These are phyloP conservation scores for Miltochrista miniata DNA, from an alignment of 2,888 invertebrate genomes.

Conservation along the genomic window DNA sequence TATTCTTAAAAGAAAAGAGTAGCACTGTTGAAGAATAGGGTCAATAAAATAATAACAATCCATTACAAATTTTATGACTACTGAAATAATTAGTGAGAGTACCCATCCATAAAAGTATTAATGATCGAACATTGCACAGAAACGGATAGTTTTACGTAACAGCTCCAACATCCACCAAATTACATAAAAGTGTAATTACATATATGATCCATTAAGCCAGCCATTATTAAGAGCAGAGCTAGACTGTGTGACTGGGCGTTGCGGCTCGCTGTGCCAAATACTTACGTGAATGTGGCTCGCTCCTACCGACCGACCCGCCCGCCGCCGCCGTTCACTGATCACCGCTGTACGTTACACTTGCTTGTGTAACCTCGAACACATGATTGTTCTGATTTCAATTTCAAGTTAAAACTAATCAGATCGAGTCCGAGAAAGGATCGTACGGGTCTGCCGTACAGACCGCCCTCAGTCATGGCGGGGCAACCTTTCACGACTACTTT, in stretches of 20 bases:
- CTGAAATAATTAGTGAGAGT: slow-evolving; percentile 21
- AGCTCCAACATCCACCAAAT: slow-evolving; percentile 48
- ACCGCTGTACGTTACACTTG: slow-evolving; percentile 30
- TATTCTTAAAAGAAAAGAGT: background rate
- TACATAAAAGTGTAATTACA: slow-evolving; percentile 64
- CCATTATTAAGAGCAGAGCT: slow-evolving; percentile 53
- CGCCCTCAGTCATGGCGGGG: slow-evolving; percentile 52
- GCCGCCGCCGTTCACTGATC: slow-evolving; percentile 2
- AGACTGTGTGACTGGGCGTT: slow-evolving; percentile 20
- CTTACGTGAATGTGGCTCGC: slow-evolving; percentile 4
- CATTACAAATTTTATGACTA: slow-evolving; percentile 12
- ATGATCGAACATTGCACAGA: slow-evolving; percentile 36
- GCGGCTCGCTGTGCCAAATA: slow-evolving; percentile 8
- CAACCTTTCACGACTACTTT: slow-evolving; percentile 79
- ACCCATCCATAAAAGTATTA: slow-evolving; percentile 37
- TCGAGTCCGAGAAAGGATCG: slow-evolving; percentile 61
- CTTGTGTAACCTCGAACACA: slow-evolving; percentile 49
- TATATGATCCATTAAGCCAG: slow-evolving; percentile 62
- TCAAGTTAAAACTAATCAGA: slow-evolving; percentile 56
- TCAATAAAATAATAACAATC: background rate
- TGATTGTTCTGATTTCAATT: slow-evolving; percentile 61
- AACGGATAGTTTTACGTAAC: slow-evolving; percentile 51
- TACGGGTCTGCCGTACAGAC: slow-evolving; percentile 28
- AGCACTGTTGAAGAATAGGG: too few species aligned
- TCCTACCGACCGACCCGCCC: too few species aligned